Evolutionary conservation across 35 echinoderm and acorn worm genomes (phyloP).

Genomic region (Eucidaris tribuloides): DNA sequence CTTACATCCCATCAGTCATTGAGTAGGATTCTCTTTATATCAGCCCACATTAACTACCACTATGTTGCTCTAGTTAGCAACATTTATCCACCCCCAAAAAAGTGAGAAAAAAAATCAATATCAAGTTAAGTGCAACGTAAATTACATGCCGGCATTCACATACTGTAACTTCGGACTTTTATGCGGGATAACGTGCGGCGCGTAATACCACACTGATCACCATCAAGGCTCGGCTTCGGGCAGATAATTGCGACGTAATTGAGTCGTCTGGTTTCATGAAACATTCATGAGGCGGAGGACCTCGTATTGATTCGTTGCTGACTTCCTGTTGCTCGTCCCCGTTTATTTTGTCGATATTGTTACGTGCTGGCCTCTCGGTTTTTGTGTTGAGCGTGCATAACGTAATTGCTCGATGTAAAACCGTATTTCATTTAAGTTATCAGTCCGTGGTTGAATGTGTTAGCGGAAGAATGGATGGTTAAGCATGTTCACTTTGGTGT

Average conservation of each 20-base stretch:
- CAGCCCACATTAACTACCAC: no score
- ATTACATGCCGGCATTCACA: neutral
- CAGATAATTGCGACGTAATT: slow-evolving; percentile 8
- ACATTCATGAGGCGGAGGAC: neutral
- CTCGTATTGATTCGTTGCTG: neutral
- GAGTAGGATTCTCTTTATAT: no score
- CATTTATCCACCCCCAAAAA: neutral
- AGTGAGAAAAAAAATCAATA: neutral
- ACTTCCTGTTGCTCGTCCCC: neutral
- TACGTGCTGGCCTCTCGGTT: neutral
- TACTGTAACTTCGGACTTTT: neutral
- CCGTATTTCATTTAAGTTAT: no score
- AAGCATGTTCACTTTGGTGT: no score
- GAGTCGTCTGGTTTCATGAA: neutral
- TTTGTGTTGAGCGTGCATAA: no score
- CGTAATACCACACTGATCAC: neutral
- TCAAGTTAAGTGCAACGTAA: neutral
- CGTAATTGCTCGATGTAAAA: no score
- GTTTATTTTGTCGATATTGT: neutral
- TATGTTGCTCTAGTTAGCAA: neutral
- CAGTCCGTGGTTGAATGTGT: neutral
- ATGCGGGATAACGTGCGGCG: neutral
- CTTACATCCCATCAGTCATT: no score
- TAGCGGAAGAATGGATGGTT: neutral
- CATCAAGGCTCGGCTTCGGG: neutral